Evolutionary conservation across 2,888 invertebrate species (phyloP), one percentile per base, ranked within the genome.

Genomic region (Netelia melanura): DNA sequence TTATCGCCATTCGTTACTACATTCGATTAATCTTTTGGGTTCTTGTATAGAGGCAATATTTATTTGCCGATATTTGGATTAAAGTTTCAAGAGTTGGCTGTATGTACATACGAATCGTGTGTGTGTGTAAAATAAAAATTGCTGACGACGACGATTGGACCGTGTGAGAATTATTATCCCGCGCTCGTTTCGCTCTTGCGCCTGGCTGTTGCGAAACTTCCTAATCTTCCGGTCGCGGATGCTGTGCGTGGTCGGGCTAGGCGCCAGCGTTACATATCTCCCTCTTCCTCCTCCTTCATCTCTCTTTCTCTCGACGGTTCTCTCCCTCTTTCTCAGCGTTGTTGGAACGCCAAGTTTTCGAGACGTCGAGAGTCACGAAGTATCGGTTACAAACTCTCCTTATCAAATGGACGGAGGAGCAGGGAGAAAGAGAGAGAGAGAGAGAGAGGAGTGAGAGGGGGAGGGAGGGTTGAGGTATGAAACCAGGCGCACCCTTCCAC

Each of bases 351-450:
- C 56, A 82, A 85, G 78, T 82, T 82, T 48, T 79, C 43, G 52
- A 67, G 48, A 75, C 48, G 64, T n/a, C 68, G 65, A 70, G 78
- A 79, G 78, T 75, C 78, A 85, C 85, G 82, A 87, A 87, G 83
- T 89, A 90, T 90, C 88, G 89, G 89, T 90, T 89, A 87, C 83
- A 87, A 89, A 89, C 84, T 89, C 85, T 82, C 64, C 87, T 89
- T 91, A 90, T 89, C 89, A 88, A 89, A 86, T 81, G 81, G 86
- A 84, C 79, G 83, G 81, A 84, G 67, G 82, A 25, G 38, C 17
- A 64, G n/a, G 65, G n/a, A 70, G 65, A 21, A 9, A 21, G 21
- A 21, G 56, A 43, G 38, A 38, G 58, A 11, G 58, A 11, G 56
- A 30, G 25, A 30, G 54, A 1, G 10, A 10, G 17, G 76, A 48